Base-by-base conservation (phyloP, 1,140 invertebrate genomes). In the Hypothenemus hampei region DNA sequence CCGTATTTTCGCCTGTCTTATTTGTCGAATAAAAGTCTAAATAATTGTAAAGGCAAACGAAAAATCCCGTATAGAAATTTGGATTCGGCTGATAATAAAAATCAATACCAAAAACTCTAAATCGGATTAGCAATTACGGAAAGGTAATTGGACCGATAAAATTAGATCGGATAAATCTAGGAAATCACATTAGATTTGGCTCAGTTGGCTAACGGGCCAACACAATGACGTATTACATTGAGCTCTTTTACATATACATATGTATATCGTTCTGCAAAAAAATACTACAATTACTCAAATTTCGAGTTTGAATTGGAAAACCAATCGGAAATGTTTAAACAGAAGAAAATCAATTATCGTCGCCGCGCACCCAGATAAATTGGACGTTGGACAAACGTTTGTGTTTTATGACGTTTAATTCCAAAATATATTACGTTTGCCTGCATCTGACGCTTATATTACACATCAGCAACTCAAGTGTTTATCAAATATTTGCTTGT, bases 111-210 rank as follows among this genome's bases (percentile, higher is more conserved):
- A 50, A 50, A 54, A 37, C 41, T 54, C 33, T 16, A 54, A 54
- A 54, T 54, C 35, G 41, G 51, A 46, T 54, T 54, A 54, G 41
- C 31, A 54, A 54, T 54, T 54, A 46, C 23, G 31, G 18, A 46
- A 39, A 23, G 51, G 41, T 54, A 54, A 54, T 54, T 54, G 51
- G 51, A 54, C 51, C 51, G 51, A 54, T 54, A 45, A 54, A 54
- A 54, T 54, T 54, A 54, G 51, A 54, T 45, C 19, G 41, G 51
- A 46, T 46, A 54, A 51, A 51, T 51, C 49, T 51, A 40, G 24
- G 24, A 43, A 54, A 54, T 54, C 51, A 54, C 33, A 43, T 54
- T 41, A 54, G 51, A 44, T 53, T 26, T n/a, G 21, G 40, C 43
- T 54, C 41, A 54, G 35, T 41, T 40, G 36, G 18, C 37, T 40